Base-by-base conservation (phyloP, 2,113 vertebrate genomes). In the Peucedramus taeniatus region DNA sequence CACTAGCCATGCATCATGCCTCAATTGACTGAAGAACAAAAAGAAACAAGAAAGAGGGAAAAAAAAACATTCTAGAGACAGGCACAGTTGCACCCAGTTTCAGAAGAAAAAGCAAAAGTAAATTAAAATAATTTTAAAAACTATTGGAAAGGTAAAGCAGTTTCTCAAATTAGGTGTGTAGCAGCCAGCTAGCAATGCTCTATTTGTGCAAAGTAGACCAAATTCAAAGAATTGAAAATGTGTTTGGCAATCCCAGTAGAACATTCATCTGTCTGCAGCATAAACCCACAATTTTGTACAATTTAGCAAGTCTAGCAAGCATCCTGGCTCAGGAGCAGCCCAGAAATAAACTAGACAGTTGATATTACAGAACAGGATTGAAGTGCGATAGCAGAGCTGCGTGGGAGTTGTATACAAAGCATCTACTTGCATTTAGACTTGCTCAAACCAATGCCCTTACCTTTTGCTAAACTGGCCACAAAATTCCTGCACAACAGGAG, bases 181-280 rank as follows among this genome's bases (percentile, higher is more conserved):
- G 35, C 37, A 47, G 65, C 57, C 21, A 47, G 37, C 23, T 89
- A 60, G 17, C 21, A 81, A 50, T 33, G 11, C 6, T 87, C 23
- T 66, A 22, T 87, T 70, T 84, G 37, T 78, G 44, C 27, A 84
- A 83, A 78, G 59, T 15, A 83, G 42, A 81, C 9, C 13, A 95
- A 89, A 93, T 78, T 59, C 83, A 94, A 71, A 81, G 82, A 94
- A 91, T 3, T 54, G 77, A 93, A 93, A 84, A 70, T 63, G 26
- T 57, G 27, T 66, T 74, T 87, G 77, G 51, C 61, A 84, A 30
- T 71, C 19, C 15, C 47, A 87, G 33, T 60, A 63, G 65, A 82
- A 70, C 56, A 37, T 61, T 60, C 61, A 82, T 89, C 94, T 93
- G 40, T 71, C 39, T 87, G 47, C 19, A 84, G 20, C 8, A 63